phyloP scores from a whole-genome alignment of 2,888 invertebrate genomes.

The Tetrapedia diversipes region DNA sequence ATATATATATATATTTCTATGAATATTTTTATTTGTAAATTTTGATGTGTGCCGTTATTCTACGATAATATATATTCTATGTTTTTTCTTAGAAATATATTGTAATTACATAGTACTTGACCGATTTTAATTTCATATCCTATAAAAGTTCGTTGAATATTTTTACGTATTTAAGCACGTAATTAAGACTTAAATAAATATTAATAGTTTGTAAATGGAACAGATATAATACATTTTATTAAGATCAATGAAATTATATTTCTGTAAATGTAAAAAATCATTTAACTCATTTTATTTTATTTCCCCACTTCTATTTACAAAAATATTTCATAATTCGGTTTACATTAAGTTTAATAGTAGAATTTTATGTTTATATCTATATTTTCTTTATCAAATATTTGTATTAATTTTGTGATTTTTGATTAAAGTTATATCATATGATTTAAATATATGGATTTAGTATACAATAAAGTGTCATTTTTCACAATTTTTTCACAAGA shows the following conservation, averaged over 20 bases:
- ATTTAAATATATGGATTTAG: not conserved
- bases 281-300: not conserved
- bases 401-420: not conserved
- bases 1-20: conserved; percentile 41
- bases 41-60: conserved; percentile 50
- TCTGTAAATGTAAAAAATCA: not conserved
- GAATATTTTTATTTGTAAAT: conserved; percentile 60
- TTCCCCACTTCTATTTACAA: not conserved
- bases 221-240: not conserved
- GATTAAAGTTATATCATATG: not conserved
- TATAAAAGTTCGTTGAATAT: not conserved
- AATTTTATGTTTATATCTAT: not conserved
- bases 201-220: not conserved
- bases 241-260: not conserved
- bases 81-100: conserved; percentile 44
- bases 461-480: not conserved
- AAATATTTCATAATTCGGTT: not conserved
- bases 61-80: conserved; percentile 25
- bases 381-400: not conserved
- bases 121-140: conserved; percentile 25
- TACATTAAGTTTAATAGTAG: not conserved
- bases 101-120: conserved; percentile 25
- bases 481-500: not conserved
- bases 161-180: not conserved
- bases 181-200: not conserved